These are phyloP conservation scores for Stenchaetothrips biformis DNA, from an alignment of 2,888 invertebrate species.

Conservation along the genomic window DNA sequence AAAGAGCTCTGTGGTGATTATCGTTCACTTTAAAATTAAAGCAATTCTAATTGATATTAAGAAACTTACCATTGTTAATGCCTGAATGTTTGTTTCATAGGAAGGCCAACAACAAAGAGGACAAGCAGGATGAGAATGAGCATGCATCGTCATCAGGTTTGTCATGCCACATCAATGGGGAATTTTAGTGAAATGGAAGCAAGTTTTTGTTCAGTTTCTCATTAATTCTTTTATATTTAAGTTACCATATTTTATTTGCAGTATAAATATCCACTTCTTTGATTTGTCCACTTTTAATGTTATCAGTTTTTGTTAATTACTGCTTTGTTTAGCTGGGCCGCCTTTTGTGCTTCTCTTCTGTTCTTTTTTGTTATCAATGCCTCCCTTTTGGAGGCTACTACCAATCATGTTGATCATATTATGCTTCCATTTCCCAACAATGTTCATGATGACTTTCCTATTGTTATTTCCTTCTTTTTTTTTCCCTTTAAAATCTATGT, in stretches of 20 bases:
- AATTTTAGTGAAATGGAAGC: not conserved
- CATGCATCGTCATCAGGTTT: not conserved
- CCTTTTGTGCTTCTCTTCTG: not conserved
- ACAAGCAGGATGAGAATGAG: not conserved
- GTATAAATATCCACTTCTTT: not conserved
- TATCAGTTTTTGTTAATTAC: not conserved
- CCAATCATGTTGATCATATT: not conserved
- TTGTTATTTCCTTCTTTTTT: not conserved
- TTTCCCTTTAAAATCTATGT: not conserved
- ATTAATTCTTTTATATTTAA: too few species aligned
- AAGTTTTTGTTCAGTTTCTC: too few species aligned
- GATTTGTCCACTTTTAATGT: not conserved
- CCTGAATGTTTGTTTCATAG: not conserved
- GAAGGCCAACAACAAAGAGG: not conserved
- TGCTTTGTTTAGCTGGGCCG: not conserved
- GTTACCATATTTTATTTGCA: too few species aligned
- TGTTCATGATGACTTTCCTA: not conserved
- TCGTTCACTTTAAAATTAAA: not conserved
- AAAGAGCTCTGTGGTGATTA: not conserved
- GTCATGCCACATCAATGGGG: not conserved
- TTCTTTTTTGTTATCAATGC: not conserved
- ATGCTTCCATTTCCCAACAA: not conserved
- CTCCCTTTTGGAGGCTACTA: not conserved
- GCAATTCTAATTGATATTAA: not conserved
- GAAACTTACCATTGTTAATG: not conserved